Base-by-base conservation (phyloP, 2,113 vertebrate genomes). In the Nibea albiflora region DNA sequence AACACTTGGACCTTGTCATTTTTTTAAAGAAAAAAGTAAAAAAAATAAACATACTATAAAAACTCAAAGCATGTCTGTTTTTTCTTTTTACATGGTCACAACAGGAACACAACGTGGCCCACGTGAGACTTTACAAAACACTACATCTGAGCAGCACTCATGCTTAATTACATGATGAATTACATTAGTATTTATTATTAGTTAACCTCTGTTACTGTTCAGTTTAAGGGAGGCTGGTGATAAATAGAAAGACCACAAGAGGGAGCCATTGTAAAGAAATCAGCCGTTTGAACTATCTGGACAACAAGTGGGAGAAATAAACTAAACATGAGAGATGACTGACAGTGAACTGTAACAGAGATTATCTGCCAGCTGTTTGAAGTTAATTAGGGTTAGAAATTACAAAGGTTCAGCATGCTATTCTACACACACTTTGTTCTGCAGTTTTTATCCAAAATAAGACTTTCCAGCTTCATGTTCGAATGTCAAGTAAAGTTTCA, bases 1-100 rank as follows among this genome's bases (percentile, higher is more conserved):
- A 92, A 81, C 54, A 91, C 82, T 94, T 92, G 93, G 89, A 92
- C 91, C 90, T 90, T 88, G 82, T 92, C 73, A 63, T 93, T 95
- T 94, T 94, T 92, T 88, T 46, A 88, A 87, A 89, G 87, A 79
- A 58, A 76, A 87, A 83, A 11, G 49, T 70, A 44, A 85, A 88
- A 82, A 72, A 92, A 94, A 90, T 88, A 94, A 93, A 89, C 44
- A 88, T 80, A 78, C 20, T n/a, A 64, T 74, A 85, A 90, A 92
- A 92, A 82, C 28, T 76, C 35, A 68, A 52, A 73, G 26, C 12
- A 62, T n/a, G 73, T 22, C 22, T 79, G 14, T 68, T 62, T 44
- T 79, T 66, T 84, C 7, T 58, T 19, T 46, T 62, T 15, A 26
- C 35, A 35, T 44, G 15, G 68, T 61, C 10, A 65, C 26, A 58